Base-by-base conservation (phyloP, 2,113 vertebrate genomes). In the Sterrhoptilus dennistouni region DNA sequence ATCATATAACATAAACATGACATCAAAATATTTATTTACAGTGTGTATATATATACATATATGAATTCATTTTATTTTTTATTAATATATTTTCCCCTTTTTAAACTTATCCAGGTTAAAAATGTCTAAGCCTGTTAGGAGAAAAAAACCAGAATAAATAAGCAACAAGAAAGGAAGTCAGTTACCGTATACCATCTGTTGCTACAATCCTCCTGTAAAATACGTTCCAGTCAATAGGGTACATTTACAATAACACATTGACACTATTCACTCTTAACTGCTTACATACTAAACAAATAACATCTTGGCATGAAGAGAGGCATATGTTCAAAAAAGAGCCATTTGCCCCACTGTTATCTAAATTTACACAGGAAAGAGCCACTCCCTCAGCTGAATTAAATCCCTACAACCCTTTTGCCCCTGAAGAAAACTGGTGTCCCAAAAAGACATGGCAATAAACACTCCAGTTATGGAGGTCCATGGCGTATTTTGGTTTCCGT, bases 21-120 rank as follows among this genome's bases (percentile, higher is more conserved):
- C 85, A 88, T 9, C 36, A 75, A 86, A 56, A 60, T 78, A 75
- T 88, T 90, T 95, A 96, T 95, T 97, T 94, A 90, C 85, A 93
- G 14, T 60, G 9, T 66, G 1, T 42, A 18, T 77, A 52, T 36
- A 82, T 47, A 59, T 27, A 78, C 47, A 87, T 49, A 64, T 12
- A 91, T 50, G 2, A 42, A 50, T 49, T 53, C 0, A 8, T 52
- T 90, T 90, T 31, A 85, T 8, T 57, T 56, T 78, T 79, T 66
- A 47, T 66, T 33, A 83, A 38, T 56, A 12, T 44, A 21, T 47
- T 84, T 87, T 6, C 11, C 45, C 27, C 23, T 27, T 89, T 86
- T 71, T 84, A 70, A 96, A 84, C 65, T 36, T 38, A 64, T 29
- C 18, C 47, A 71, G 68, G 59, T 86, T 81, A 31, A 75, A 86